Conservation (phyloP, 2,797 vertebrate species). For the Manis pentadactyla region DNA sequence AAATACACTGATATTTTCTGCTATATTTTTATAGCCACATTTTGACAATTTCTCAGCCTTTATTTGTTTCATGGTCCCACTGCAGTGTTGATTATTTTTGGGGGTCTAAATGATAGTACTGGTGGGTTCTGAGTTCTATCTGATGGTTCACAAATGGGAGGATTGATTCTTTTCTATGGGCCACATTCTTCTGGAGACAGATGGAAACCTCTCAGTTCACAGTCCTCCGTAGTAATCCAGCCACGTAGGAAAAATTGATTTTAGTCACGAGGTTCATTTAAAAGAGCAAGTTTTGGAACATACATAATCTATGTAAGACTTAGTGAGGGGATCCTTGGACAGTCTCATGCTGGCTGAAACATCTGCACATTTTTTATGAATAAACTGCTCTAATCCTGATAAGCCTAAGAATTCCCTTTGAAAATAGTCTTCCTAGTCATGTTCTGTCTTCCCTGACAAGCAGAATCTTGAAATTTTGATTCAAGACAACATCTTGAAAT, state of each 20-base stretch:
- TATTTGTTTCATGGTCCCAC: neutral
- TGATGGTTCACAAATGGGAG: neutral
- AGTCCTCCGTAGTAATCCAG: neutral
- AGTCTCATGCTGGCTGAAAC: neutral
- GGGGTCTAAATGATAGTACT: neutral
- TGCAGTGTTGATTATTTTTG: neutral
- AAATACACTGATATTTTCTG: neutral
- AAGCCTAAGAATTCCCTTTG: neutral
- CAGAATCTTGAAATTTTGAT: neutral
- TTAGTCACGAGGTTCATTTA: neutral
- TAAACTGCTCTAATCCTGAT: neutral
- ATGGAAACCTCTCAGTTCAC: neutral
- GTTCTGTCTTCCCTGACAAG: neutral
- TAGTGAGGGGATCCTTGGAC: neutral
- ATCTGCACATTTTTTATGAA: neutral
- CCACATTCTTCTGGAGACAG: neutral
- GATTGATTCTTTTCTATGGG: neutral
- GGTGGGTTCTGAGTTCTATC: neutral
- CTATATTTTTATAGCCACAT: neutral
- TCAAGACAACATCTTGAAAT: neutral
- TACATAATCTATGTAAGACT: neutral
- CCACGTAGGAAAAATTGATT: neutral
- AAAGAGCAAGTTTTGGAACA: neutral
- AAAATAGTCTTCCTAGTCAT: neutral
- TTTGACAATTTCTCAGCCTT: neutral